Base-by-base conservation (phyloP, 2,113 vertebrate species). In the Ageneiosus marmoratus region DNA sequence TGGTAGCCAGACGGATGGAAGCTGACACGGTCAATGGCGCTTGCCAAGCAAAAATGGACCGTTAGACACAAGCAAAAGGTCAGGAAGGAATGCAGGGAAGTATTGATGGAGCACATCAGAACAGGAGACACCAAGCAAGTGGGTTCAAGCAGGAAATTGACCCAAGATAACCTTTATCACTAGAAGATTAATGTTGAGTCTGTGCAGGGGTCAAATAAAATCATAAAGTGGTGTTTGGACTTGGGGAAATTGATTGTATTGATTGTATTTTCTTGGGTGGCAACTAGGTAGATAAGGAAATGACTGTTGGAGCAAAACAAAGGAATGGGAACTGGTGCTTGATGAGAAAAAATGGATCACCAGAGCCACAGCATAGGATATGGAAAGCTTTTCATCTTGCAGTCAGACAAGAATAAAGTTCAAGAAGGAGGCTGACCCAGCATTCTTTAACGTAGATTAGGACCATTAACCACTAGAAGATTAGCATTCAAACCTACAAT, bases 1-100 rank as follows among this genome's bases (percentile, higher is more conserved):
- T 50, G 27, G 56, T 34, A 16, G 70, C 70, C 41, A 74, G 80
- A 74, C 44, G 44, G 34, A 75, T 20, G 29, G 72, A 82, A 82
- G 81, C 70, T 6, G 81, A 60, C 70, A 50, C 29, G 13, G 46
- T 22, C 29, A n/a, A 12, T 13, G 20, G 63, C 15, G 27, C 58
- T 53, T 37, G 48, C 81, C 58, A 77, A 80, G 60, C 48, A 53
- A 65, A 51, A 51, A 67, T 2, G 11, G 62, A 65, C 48, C 20
- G 12, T 3, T 46, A 53, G 29, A n/a, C 6, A 1, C 62, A 22
- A 41, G 62, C 46, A 20, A 34, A 80, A 37, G 48, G 48, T 34
- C 62, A 53, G 62, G 62, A 51, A 80, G 67, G 78, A 67, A 80
- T 37, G 27, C 48, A 51, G 72, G 48, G 27, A 32, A 27, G 70